Evolutionary conservation across 1,140 invertebrate genomes (phyloP), one percentile per base, ranked within the genome.

Genomic region (Drusus annulatus): DNA sequence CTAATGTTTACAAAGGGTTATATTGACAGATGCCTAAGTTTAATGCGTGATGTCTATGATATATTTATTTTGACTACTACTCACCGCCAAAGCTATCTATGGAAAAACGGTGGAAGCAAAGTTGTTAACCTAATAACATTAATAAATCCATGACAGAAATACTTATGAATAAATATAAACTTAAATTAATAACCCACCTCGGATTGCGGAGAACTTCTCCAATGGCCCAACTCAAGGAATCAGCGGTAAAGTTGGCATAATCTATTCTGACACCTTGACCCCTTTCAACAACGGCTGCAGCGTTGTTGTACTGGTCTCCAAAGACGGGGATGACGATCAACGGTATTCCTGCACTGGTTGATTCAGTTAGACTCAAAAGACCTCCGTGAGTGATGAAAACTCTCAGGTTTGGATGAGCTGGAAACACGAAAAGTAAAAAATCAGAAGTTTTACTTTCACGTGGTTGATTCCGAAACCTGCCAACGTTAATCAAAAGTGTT

Each of bases 341-440:
- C 0, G 86, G 87, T 3, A 88, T 85, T 0, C 86, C 87, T 31
- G 84, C 80, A 8, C 84, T 81, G 0, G 84, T 80, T 0, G 85
- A 81, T 83, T 87, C 87, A 6, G 87, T 89, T 17, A 88, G 80
- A 52, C 91, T 89, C 6, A 91, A 87, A 10, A 90, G 83, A 10
- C 92, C 92, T 75, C 91, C 91, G 80, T 92, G 92, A 4, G 90
- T 89, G 19, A 93, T 89, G 81, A 93, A 92, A 16, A 76, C 23
- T 21, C 58, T 76, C 19, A 45, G 15, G 25, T 76, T 76, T n/a
- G 74, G 74, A 60, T 76, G 74, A 28, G 74, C 74, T 76, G 51
- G 21, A 56, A 45, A 45, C 8, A 45, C 1, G 1, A 2, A 45
- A 7, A 4, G 7, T 7, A 3, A 4, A 36, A 36, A 36, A 7